Conservation (phyloP, 2,113 vertebrate species). For the Corydoras sp. region DNA sequence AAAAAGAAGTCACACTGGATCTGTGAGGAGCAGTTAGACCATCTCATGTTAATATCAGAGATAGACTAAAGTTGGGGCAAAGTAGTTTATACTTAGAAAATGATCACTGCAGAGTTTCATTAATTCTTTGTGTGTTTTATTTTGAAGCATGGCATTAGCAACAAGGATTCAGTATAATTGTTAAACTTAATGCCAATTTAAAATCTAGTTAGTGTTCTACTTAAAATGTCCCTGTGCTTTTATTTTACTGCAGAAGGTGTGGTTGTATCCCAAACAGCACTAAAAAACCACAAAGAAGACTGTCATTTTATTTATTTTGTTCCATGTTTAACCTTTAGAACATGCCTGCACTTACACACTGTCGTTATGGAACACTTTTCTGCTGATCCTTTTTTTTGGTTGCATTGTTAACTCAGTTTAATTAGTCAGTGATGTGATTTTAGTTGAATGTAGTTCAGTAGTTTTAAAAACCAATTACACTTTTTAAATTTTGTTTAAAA, state of each 20-base stretch:
- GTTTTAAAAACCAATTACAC: background rate
- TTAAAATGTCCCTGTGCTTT: conserved; percentile 28
- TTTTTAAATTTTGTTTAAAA: no score
- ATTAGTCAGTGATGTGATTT: conserved; percentile 29
- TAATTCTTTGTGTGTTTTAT: conserved; percentile 1
- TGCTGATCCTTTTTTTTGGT: conserved; percentile 11
- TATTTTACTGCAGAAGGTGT: conserved; percentile 25
- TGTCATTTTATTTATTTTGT: conserved; percentile 34
- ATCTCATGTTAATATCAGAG: conserved; percentile 16
- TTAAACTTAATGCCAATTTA: no score
- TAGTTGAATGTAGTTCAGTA: conserved; percentile 29
- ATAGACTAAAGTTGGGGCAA: conserved; percentile 10
- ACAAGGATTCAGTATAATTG: background rate
- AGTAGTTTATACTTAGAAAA: background rate
- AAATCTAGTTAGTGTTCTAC: background rate
- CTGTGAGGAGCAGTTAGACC: background rate
- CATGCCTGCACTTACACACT: conserved; percentile 20
- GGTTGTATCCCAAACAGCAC: conserved; percentile 13
- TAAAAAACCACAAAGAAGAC: conserved; percentile 33
- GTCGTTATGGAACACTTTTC: background rate
- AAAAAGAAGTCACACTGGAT: conserved; percentile 19
- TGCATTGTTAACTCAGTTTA: conserved; percentile 28
- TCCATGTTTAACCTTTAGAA: conserved; percentile 37
- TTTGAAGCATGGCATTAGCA: background rate
- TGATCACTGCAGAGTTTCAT: background rate